Conservation (phyloP, 2,888 invertebrate species). For the Conops quadrifasciatus region DNA sequence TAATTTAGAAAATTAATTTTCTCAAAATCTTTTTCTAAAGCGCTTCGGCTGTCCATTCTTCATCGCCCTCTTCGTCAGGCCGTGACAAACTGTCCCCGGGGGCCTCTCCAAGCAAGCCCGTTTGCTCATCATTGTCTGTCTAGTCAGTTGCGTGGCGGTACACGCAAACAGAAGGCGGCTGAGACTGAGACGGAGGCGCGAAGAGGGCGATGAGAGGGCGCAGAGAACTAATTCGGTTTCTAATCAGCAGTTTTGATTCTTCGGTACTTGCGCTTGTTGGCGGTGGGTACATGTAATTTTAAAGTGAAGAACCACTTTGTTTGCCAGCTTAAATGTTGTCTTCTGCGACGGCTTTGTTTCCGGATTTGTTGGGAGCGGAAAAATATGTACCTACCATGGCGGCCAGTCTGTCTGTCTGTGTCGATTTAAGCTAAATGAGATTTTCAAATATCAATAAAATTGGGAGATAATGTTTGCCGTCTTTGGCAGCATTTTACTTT, state of each 20-base stretch:
- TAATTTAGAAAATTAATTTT: slow-evolving; percentile 51
- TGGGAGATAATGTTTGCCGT: not conserved
- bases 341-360: not conserved
- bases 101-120: not conserved
- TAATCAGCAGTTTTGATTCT: slow-evolving; percentile 32
- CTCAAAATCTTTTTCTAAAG: slow-evolving; percentile 39
- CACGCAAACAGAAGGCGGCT: not conserved
- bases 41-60: not conserved
- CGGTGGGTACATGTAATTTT: not conserved
- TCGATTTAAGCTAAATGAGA: slow-evolving; percentile 22
- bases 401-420: not conserved
- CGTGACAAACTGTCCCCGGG: slow-evolving; percentile 20
- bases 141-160: too few species aligned
- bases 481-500: not conserved
- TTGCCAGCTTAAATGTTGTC: not conserved
- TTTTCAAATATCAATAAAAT: slow-evolving; percentile 33
- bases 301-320: slow-evolving; percentile 9
- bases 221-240: slow-evolving; percentile 25
- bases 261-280: not conserved
- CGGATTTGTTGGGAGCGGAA: slow-evolving; percentile 16
- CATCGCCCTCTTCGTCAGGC: not conserved
- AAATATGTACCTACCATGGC: not conserved
- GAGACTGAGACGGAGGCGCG: not conserved
- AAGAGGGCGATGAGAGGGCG: not conserved
- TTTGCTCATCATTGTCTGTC: slow-evolving; percentile 3